phyloP scores from a whole-genome alignment of 2,888 invertebrate genomes.

The Pasiphila rectangulata region DNA sequence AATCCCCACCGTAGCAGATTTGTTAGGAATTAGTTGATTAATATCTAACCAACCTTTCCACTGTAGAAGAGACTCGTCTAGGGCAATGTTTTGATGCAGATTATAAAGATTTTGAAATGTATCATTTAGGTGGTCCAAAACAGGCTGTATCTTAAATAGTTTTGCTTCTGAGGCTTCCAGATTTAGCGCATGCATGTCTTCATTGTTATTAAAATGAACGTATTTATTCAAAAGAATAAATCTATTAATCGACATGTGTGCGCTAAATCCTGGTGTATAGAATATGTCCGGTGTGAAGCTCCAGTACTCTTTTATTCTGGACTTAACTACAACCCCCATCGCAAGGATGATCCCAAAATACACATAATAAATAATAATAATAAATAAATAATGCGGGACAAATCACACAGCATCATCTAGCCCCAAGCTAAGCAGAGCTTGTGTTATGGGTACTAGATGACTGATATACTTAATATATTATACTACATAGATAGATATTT shows the following conservation, averaged over 20 bases:
- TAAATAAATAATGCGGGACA: too few relatives aligned
- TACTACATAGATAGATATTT: too few relatives aligned
- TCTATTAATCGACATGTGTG: conserved; percentile 10
- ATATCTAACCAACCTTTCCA: conserved; percentile 32
- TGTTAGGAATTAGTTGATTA: conserved; percentile 27
- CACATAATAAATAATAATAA: too few relatives aligned
- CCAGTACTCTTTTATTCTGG: conserved; percentile 35
- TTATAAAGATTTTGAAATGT: conserved; percentile 8
- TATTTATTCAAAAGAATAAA: conserved; percentile 2
- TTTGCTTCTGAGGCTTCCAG: conserved; percentile 21
- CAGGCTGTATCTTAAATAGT: conserved; percentile 30
- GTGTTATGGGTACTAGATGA: too few relatives aligned
- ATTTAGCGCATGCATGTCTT: conserved; percentile 9
- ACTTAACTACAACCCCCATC: conserved; percentile 33
- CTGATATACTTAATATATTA: too few relatives aligned
- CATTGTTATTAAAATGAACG: conserved; percentile 7
- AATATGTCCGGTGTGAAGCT: conserved; percentile 24
- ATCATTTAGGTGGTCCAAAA: conserved; percentile 10
- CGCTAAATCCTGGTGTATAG: conserved; percentile 12
- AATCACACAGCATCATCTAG: too few relatives aligned
- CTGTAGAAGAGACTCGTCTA: conserved; percentile 28
- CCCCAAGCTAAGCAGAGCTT: too few relatives aligned
- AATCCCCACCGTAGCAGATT: conserved; percentile 21
- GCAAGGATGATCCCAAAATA: conserved; percentile 33
- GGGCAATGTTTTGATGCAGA: conserved; percentile 23